Base-by-base conservation (phyloP, 2,888 invertebrate species). In the Troides helena region DNA sequence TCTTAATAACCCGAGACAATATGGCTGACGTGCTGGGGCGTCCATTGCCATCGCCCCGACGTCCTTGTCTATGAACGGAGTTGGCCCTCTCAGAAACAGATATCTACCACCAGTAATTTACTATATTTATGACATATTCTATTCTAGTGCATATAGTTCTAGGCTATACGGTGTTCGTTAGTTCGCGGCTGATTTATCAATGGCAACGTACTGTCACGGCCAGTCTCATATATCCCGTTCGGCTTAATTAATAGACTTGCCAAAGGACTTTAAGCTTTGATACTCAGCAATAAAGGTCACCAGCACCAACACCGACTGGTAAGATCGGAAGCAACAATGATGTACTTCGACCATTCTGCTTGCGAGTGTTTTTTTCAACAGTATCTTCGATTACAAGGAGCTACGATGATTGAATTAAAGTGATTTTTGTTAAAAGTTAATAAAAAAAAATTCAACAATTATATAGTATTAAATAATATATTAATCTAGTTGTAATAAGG, bases 311-410 rank as follows among this genome's bases (percentile, higher is more conserved):
- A 59, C 23, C 57, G 57, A 64, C 79, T 79, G 78, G 81, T 84
- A 84, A 84, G 86, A 88, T 87, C 86, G 87, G 80, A 78, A 81
- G 84, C 87, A 81, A 84, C 87, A 85, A 85, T 88, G 88, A 88
- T 86, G 88, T 85, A 84, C 85, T 83, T 85, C 81, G 85, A 83
- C 87, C 88, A 86, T 87, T 88, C 84, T 76, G 74, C 74, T 77
- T 73, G 76, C 74, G 74, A 78, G 80, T 82, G 80, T 88, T 88
- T 89, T 64, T 88, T 87, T 85, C 84, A 84, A 86, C 86, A 86
- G 85, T 85, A 86, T 85, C 83, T 83, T 83, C 76, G 75, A 78
- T 75, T 73, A 73, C 77, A 73, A 14, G 60, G 78, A 83, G 65
- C 53, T 74, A 68, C 6, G 73, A 81, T 14, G 53, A 53, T 53